Evolutionary conservation across 2,113 vertebrate species (phyloP).

Genomic region (Mugil cephalus): DNA sequence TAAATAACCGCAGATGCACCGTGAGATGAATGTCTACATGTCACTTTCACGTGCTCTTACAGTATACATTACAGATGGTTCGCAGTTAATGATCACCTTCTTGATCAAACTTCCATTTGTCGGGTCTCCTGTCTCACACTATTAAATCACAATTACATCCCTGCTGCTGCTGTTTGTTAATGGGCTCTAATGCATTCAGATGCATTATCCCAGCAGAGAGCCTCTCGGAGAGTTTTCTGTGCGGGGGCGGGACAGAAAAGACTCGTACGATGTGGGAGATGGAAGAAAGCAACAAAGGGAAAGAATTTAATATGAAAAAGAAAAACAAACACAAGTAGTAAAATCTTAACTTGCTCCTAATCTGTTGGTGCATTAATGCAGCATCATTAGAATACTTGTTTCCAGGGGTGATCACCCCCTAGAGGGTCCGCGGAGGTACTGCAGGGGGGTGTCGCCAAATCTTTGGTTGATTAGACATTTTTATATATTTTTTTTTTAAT

Average conservation of each 20-base stretch:
- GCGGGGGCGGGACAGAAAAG: background rate
- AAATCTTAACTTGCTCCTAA: background rate
- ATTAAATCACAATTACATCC: conserved; percentile 66
- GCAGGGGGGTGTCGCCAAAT: too few relatives aligned
- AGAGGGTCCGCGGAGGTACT: too few relatives aligned
- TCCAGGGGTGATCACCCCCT: conserved; percentile 47
- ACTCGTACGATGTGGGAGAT: background rate
- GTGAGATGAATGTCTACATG: background rate
- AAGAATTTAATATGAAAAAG: background rate
- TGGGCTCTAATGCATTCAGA: conserved; percentile 46
- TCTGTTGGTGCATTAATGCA: conserved; percentile 3
- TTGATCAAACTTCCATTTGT: conserved; percentile 59
- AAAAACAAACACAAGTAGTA: background rate
- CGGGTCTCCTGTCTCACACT: conserved; percentile 37
- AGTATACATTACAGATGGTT: conserved; percentile 31
- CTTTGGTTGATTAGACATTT: too few relatives aligned
- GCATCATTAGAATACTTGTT: conserved; percentile 57
- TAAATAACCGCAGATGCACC: background rate
- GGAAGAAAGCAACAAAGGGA: background rate
- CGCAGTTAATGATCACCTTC: conserved; percentile 41
- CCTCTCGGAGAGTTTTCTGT: conserved; percentile 21
- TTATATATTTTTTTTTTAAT: too few relatives aligned
- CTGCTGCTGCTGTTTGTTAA: conserved; percentile 59
- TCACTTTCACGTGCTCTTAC: background rate
- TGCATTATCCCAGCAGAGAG: conserved; percentile 50